A percentile compares a stretch with the other conserved stretches of the same genome.
Conservation (phyloP, 2,113 vertebrate species). For the Chloroceryle aenea region DNA sequence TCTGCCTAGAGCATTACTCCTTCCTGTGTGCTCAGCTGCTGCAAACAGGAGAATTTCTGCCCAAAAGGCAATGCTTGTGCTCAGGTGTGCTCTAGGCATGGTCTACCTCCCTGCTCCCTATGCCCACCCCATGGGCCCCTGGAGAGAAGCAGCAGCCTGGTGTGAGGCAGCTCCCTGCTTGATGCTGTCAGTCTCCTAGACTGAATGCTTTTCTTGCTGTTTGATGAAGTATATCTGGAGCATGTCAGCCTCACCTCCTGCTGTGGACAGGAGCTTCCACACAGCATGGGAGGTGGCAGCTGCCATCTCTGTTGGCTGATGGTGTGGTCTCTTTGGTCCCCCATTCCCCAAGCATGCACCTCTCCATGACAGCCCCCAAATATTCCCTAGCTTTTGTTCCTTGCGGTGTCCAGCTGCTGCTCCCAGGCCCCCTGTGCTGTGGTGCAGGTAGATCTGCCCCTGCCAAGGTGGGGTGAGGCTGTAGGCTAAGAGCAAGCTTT, state of each 20-base stretch:
- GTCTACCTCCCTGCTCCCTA: background rate
- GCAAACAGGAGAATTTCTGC: background rate
- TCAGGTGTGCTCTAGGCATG: background rate
- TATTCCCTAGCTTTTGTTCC: background rate
- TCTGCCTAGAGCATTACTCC: background rate
- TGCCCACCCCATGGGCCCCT: accelerated
- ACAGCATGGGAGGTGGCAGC: background rate
- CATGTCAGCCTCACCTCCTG: background rate
- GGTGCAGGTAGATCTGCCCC: background rate
- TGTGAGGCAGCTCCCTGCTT: background rate
- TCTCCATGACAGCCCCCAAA: accelerated
- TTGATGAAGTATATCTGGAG: background rate
- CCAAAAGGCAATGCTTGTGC: accelerated
- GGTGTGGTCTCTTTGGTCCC: accelerated
- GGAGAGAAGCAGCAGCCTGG: background rate
- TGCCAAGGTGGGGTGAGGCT: accelerated
- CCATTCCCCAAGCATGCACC: accelerated
- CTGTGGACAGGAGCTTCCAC: background rate
- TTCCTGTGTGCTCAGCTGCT: background rate
- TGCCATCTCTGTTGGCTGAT: background rate
- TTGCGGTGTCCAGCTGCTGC: background rate
- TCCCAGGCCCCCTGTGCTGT: background rate
- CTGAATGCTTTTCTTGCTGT: background rate
- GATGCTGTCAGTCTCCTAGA: background rate
- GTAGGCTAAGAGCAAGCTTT: background rate